Conservation (phyloP, 2,113 vertebrate species). For the Triplophysa siluroides region DNA sequence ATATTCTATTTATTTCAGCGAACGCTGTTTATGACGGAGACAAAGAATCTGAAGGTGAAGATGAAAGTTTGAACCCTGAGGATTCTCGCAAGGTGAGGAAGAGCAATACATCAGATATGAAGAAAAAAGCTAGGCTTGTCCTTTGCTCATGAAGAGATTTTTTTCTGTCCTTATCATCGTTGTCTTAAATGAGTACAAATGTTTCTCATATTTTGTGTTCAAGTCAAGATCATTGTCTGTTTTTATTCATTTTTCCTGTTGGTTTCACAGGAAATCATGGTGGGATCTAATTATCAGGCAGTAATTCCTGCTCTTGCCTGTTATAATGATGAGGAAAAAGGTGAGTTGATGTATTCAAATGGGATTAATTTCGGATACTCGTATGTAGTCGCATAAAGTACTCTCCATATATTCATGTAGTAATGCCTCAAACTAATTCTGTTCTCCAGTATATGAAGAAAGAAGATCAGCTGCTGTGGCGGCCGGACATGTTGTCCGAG, state of each 20-base stretch:
- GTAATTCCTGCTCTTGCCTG: constrained; percentile 82
- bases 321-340: constrained; percentile 70
- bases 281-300: constrained; percentile 86
- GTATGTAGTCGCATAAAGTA: too few species aligned
- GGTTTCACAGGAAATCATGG: constrained; percentile 84
- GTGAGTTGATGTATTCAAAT: constrained; percentile 60
- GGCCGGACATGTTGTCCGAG: constrained; percentile 78
- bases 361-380: too few species aligned
- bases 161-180: too few species aligned
- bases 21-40: constrained; percentile 84
- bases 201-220: neutral
- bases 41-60: constrained; percentile 85
- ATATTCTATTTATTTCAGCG: constrained; percentile 66
- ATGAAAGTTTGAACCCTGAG: constrained; percentile 81
- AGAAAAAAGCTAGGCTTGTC: neutral
- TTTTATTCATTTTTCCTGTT: neutral
- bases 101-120: neutral
- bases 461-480: constrained; percentile 87
- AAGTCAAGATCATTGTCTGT: neutral
- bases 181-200: neutral
- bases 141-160: too few species aligned
- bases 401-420: neutral
- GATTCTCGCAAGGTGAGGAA: constrained; percentile 82
- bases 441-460: constrained; percentile 76
- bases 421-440: neutral